A percentile compares a stretch with the other conserved stretches of the same genome.
These are phyloP conservation scores for Origma solitaria DNA, from an alignment of 2,113 vertebrate genomes.

Conservation along the genomic window DNA sequence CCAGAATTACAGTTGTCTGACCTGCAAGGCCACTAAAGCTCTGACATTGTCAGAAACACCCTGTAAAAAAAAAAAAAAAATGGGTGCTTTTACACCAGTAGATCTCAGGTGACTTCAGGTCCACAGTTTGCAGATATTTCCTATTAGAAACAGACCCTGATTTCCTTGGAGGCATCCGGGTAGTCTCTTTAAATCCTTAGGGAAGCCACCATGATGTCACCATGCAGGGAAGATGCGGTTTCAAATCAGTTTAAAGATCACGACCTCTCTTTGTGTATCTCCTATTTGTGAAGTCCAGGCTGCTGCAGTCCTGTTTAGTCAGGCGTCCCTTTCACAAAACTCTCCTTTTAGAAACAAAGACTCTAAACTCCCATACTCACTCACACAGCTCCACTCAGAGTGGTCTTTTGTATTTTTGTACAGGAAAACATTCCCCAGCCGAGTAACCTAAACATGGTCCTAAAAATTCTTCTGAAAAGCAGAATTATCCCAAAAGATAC, in stretches of 20 bases:
- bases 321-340: background rate
- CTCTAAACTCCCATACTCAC: background rate
- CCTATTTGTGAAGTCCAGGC: background rate
- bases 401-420: background rate
- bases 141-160: background rate
- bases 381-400: background rate
- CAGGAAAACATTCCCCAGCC: background rate
- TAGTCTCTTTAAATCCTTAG: background rate
- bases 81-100: background rate
- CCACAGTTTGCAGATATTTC: background rate
- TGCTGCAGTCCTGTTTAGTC: background rate
- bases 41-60: background rate
- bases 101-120: background rate
- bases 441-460: background rate
- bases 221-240: background rate
- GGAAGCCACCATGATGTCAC: background rate
- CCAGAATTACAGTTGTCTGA: background rate
- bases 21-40: background rate
- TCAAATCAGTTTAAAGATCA: background rate
- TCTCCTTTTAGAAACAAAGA: background rate
- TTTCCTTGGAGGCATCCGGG: background rate
- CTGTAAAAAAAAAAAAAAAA: background rate
- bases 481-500: background rate
- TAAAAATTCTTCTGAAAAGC: background rate
- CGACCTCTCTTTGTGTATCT: background rate